phyloP scores from a whole-genome alignment of 2,888 invertebrate genomes.

The Cephus pygmeus region DNA sequence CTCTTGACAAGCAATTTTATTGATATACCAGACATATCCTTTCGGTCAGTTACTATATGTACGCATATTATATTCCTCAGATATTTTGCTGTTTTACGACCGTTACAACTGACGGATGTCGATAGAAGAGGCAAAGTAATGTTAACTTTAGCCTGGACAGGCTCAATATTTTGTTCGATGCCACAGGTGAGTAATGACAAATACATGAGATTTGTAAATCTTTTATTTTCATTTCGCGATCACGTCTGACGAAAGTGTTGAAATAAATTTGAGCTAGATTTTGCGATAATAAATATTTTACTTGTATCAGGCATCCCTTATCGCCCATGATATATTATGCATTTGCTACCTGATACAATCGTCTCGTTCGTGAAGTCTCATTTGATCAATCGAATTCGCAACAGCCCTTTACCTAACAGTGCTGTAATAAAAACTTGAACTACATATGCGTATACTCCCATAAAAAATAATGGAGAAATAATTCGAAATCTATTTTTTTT shows the following conservation, averaged over 20 bases:
- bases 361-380: neutral
- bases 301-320: neutral
- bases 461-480: neutral
- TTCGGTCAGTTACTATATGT: neutral
- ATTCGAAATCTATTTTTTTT: neutral
- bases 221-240: neutral
- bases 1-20: neutral
- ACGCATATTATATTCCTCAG: conserved; percentile 63
- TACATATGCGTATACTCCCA: no score
- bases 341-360: neutral
- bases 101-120: conserved; percentile 78
- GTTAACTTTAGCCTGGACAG: conserved; percentile 83
- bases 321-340: neutral
- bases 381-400: neutral
- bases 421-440: neutral
- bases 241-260: neutral
- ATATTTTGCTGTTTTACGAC: conserved; percentile 87
- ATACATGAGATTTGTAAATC: neutral
- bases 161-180: conserved; percentile 82
- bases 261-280: neutral
- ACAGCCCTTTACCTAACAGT: neutral
- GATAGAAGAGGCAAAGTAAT: conserved; percentile 82
- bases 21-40: neutral
- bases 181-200: conserved; percentile 78
- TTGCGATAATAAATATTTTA: neutral